phyloP scores from a whole-genome alignment of 2,888 invertebrate genomes.

The Pandemis heparana region DNA sequence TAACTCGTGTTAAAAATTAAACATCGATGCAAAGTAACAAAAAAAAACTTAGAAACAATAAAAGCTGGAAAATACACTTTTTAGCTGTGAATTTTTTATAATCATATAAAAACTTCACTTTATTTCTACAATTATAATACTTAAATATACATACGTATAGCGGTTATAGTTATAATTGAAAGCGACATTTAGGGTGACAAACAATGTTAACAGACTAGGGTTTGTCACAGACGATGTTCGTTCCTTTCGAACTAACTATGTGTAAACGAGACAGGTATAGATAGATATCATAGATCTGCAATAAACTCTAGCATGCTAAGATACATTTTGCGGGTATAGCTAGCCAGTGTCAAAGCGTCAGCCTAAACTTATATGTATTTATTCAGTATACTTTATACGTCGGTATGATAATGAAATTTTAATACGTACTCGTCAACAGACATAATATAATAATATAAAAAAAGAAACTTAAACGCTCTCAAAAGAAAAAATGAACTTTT shows the following conservation, averaged over 20 bases:
- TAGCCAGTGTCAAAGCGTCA: conserved; percentile 73
- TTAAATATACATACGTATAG: conserved; percentile 23
- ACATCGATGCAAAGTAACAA: conserved; percentile 43
- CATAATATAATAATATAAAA: not conserved
- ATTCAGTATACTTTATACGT: not conserved
- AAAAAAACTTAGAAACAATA: conserved; percentile 32
- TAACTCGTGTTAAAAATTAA: conserved; percentile 9
- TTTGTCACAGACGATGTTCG: not conserved
- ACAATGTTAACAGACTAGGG: conserved; percentile 53
- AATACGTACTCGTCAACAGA: not conserved
- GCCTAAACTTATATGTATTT: conserved; percentile 63
- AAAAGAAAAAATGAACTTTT: not conserved
- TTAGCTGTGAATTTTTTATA: conserved; percentile 17
- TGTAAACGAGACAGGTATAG: not conserved
- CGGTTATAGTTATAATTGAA: conserved; percentile 23
- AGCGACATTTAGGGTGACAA: conserved; percentile 48
- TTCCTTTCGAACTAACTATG: not conserved
- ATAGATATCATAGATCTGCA: not conserved
- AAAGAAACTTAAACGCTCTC: not conserved
- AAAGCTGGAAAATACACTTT: conserved; percentile 30
- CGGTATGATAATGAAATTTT: not conserved
- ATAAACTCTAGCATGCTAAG: conserved; percentile 1
- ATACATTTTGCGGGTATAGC: conserved; percentile 49
- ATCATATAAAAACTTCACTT: conserved; percentile 19
- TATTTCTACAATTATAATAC: conserved; percentile 20